These are phyloP conservation scores for Mesocentrotus franciscanus DNA, from an alignment of 53 echinoderm and acorn worm genomes.

Conservation along the genomic window DNA sequence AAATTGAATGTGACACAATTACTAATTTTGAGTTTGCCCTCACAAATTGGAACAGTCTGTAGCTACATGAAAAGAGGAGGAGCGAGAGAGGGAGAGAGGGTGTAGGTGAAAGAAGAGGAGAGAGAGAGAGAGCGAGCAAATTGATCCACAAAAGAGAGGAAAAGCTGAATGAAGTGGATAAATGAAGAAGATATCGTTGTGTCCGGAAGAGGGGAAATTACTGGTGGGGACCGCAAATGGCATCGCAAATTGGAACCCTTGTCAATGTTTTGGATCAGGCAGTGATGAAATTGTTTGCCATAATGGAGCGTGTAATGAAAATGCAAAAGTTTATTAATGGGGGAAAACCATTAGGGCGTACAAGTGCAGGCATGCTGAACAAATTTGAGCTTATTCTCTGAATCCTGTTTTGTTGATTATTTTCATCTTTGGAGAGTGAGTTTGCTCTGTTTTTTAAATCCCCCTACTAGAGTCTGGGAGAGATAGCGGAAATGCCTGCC, in stretches of 20 bases:
- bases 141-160: constrained; percentile 9
- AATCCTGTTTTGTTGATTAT: constrained; percentile 23
- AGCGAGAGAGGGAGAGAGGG: neutral
- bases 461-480: neutral
- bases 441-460: constrained; percentile 13
- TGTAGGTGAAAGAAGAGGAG: neutral
- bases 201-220: constrained; percentile 59
- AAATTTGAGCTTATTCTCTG: constrained; percentile 52
- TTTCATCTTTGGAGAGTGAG: constrained; percentile 19
- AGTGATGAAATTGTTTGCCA: constrained; percentile 55
- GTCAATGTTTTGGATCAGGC: constrained; percentile 61
- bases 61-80: neutral
- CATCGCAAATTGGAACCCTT: constrained; percentile 64
- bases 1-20: constrained; percentile 61
- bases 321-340: constrained; percentile 65
- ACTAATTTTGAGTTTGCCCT: constrained; percentile 52
- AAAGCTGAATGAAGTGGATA: constrained; percentile 60
- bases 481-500: neutral
- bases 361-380: constrained; percentile 58
- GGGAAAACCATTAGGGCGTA: constrained; percentile 61
- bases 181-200: constrained; percentile 58
- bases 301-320: constrained; percentile 57
- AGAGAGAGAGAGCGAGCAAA: constrained; percentile 27
- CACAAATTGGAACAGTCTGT: constrained; percentile 23
- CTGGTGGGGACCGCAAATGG: constrained; percentile 62